These are phyloP conservation scores for Anthophora plumipes DNA, from an alignment of 2,888 invertebrate species.

Conservation along the genomic window DNA sequence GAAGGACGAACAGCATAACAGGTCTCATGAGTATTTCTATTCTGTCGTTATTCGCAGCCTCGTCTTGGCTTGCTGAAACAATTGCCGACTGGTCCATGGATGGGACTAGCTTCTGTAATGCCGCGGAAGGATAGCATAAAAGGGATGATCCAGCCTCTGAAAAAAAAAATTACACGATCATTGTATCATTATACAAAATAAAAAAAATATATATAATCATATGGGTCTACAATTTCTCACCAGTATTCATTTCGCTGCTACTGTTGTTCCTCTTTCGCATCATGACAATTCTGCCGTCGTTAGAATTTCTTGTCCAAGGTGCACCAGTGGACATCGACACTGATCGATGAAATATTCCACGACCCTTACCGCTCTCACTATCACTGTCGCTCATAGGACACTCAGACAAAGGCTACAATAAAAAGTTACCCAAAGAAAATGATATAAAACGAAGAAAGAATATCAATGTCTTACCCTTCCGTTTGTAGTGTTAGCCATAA, in stretches of 20 bases:
- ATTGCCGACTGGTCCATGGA: conserved; percentile 87
- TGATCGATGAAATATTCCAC: conserved; percentile 91
- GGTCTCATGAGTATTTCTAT: conserved; percentile 90
- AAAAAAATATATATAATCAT: too few relatives aligned
- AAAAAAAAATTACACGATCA: conserved; percentile 17
- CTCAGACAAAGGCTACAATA: conserved; percentile 85
- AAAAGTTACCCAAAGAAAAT: not conserved
- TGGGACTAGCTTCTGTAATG: conserved; percentile 92
- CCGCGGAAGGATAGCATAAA: conserved; percentile 95
- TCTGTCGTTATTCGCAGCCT: conserved; percentile 85
- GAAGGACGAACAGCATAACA: conserved; percentile 94
- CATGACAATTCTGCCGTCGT: conserved; percentile 87
- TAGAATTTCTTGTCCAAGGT: conserved; percentile 87
- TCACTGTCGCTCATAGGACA: conserved; percentile 86
- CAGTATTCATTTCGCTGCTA: conserved; percentile 88
- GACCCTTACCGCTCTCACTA: conserved; percentile 85
- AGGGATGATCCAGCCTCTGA: conserved; percentile 92
- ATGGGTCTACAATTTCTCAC: conserved; percentile 67
- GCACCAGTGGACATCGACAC: conserved; percentile 93
- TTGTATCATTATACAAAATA: not conserved
- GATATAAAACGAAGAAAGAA: not conserved
- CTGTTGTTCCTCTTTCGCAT: conserved; percentile 90
- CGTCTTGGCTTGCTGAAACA: conserved; percentile 84
- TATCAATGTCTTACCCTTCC: conserved; percentile 82
- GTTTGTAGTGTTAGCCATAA: conserved; percentile 73